Evolutionary conservation across 1,140 invertebrate species (phyloP).

Genomic region (Trichomalopsis sarcophagae): DNA sequence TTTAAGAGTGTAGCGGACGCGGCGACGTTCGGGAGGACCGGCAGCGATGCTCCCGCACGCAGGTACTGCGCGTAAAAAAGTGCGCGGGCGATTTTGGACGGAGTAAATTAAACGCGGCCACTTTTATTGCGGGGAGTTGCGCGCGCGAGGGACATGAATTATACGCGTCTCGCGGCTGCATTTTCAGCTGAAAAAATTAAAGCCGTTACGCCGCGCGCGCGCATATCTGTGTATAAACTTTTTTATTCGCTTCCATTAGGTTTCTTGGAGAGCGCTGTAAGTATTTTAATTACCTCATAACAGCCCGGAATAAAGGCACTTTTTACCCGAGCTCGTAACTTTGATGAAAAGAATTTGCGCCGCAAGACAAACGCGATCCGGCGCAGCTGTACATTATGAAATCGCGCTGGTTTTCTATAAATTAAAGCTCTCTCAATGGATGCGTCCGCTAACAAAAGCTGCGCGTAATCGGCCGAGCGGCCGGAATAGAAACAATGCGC

Average conservation of each 20-base stretch:
- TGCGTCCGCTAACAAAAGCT: too few relatives aligned
- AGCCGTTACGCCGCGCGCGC: background rate
- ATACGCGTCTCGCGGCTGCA: background rate
- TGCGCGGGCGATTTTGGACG: background rate
- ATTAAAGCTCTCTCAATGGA: too few relatives aligned
- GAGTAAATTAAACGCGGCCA: background rate
- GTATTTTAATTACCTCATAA: constrained; percentile 5
- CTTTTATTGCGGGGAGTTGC: background rate
- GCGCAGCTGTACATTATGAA: too few relatives aligned
- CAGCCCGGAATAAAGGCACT: background rate
- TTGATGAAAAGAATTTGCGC: background rate
- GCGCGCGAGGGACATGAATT: background rate
- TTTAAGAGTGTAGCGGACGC: too few relatives aligned
- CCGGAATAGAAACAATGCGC: too few relatives aligned
- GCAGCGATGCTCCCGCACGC: too few relatives aligned
- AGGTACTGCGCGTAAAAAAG: background rate
- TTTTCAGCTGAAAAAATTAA: background rate
- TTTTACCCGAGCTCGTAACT: background rate
- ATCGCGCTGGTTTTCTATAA: too few relatives aligned
- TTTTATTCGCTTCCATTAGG: constrained; percentile 1
- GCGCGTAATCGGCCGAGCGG: too few relatives aligned
- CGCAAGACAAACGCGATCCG: too few relatives aligned
- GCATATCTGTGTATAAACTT: background rate
- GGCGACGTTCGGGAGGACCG: too few relatives aligned
- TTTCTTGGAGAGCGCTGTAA: background rate